These are phyloP conservation scores for Scaeva pyrastri DNA, from an alignment of 2,888 invertebrate genomes.

Conservation along the genomic window DNA sequence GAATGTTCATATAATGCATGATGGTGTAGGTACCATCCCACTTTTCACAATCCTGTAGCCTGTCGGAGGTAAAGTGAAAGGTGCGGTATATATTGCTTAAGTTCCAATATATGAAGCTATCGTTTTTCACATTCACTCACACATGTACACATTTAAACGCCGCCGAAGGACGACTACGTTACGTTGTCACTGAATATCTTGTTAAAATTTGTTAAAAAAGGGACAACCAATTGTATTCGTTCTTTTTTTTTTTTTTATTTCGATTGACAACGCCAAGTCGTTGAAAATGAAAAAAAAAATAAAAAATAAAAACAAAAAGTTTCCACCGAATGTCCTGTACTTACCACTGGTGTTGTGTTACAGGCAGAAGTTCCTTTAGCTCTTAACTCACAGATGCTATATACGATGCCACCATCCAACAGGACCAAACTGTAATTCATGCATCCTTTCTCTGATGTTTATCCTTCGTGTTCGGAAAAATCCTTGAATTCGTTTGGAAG, in stretches of 20 bases:
- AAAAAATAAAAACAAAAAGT: slow-evolving; percentile 12
- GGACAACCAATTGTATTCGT: slow-evolving; percentile 24
- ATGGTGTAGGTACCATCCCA: too few species aligned
- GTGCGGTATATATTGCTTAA: not conserved
- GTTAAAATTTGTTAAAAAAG: slow-evolving; percentile 63
- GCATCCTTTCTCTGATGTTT: slow-evolving; percentile 49
- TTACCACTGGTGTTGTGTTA: slow-evolving; percentile 19
- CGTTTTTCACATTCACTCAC: not conserved
- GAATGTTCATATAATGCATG: not conserved
- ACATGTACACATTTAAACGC: not conserved
- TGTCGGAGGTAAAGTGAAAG: not conserved
- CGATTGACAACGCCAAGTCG: slow-evolving; percentile 64
- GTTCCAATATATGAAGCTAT: not conserved
- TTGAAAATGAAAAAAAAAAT: slow-evolving; percentile 9
- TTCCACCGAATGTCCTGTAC: slow-evolving; percentile 32
- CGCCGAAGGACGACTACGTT: slow-evolving; percentile 8
- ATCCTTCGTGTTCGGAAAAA: slow-evolving; percentile 43
- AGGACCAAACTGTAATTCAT: slow-evolving; percentile 59
- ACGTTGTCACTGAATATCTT: slow-evolving; percentile 52
- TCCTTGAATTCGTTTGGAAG: slow-evolving; percentile 27
- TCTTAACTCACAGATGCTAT: slow-evolving; percentile 45
- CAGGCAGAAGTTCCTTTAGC: slow-evolving; percentile 33
- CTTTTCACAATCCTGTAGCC: too few species aligned
- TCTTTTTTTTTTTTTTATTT: slow-evolving; percentile 37
- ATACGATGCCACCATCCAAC: not conserved